Percentiles rank a stretch among this genome's conserved stretches.
Conservation (phyloP, 2,888 invertebrate species). For the Hyalella azteca region DNA sequence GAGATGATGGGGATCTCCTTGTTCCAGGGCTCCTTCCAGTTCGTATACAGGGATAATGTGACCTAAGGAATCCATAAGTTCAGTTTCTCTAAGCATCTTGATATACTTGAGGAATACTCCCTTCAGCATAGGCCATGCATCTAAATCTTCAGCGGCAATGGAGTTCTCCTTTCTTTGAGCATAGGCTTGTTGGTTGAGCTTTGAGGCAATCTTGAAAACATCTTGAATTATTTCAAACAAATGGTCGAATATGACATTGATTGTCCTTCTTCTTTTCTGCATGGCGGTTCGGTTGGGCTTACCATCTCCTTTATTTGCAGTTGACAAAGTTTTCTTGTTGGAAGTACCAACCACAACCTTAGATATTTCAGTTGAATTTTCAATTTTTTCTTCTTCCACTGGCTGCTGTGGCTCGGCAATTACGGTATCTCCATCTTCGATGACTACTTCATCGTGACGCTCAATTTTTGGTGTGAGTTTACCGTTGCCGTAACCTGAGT, state of each 20-base stretch:
- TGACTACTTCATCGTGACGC: background rate
- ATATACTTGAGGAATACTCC: constrained; percentile 28
- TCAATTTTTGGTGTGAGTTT: background rate
- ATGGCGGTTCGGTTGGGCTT: background rate
- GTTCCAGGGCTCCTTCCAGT: constrained; percentile 16
- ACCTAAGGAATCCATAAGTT: constrained; percentile 14
- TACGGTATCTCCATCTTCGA: background rate
- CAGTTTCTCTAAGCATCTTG: constrained; percentile 20
- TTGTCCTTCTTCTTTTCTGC: constrained; percentile 5
- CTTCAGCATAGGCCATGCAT: constrained; percentile 16
- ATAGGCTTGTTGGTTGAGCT: background rate
- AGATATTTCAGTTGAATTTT: background rate
- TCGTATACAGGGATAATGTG: constrained; percentile 27
- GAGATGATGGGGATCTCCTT: constrained; percentile 1
- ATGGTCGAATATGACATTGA: constrained; percentile 14
- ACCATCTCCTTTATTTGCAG: background rate
- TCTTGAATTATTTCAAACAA: constrained; percentile 29
- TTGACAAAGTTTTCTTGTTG: background rate
- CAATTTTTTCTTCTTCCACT: background rate
- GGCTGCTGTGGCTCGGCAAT: background rate
- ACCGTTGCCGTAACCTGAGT: background rate
- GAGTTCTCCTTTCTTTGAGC: constrained; percentile 4
- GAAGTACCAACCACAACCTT: too few relatives aligned
- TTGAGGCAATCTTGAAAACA: background rate
- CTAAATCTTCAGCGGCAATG: background rate